Evolutionary conservation across 2,888 invertebrate genomes (phyloP).

Genomic region (Cinara cedri): DNA sequence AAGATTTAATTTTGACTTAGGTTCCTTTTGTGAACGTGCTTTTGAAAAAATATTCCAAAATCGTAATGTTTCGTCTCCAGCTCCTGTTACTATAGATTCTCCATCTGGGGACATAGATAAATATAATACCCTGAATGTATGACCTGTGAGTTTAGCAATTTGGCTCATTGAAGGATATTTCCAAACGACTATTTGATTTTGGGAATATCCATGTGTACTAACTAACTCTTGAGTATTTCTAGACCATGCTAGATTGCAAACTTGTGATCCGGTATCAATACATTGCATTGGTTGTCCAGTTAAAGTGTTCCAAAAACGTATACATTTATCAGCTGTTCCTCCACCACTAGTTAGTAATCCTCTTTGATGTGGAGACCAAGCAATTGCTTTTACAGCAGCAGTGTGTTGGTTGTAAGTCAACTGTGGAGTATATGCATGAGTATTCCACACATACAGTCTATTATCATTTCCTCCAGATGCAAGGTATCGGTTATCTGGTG

Average conservation of each 20-base stretch:
- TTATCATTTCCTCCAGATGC: slow-evolving; percentile 99
- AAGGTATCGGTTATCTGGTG: slow-evolving; percentile 94
- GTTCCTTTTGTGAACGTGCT: slow-evolving; percentile 61
- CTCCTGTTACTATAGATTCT: slow-evolving; percentile 98
- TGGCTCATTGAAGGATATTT: slow-evolving; percentile 92
- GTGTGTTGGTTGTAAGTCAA: slow-evolving; percentile 96
- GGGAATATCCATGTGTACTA: slow-evolving; percentile 97
- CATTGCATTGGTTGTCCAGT: slow-evolving; percentile 98
- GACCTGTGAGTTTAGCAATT: slow-evolving; percentile 95
- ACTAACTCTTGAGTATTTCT: slow-evolving; percentile 96
- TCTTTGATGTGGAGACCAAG: slow-evolving; percentile 99
- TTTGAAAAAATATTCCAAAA: slow-evolving; percentile 99
- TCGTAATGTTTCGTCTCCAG: slow-evolving; percentile 95
- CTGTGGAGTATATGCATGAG: slow-evolving; percentile 85
- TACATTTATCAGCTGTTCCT: slow-evolving; percentile 98
- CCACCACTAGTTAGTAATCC: slow-evolving; percentile 95
- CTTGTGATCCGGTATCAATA: slow-evolving; percentile 88
- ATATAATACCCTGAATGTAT: slow-evolving; percentile 94
- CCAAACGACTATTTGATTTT: slow-evolving; percentile 98
- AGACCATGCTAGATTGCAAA: slow-evolving; percentile 98
- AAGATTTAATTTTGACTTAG: slow-evolving; percentile 57
- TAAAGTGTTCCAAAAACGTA: slow-evolving; percentile 97
- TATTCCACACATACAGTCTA: slow-evolving; percentile 89
- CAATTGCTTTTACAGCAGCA: slow-evolving; percentile 97
- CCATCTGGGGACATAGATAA: slow-evolving; percentile 97